phyloP scores from a whole-genome alignment of 2,797 vertebrate species.

The Gephyroberyx darwinii region DNA sequence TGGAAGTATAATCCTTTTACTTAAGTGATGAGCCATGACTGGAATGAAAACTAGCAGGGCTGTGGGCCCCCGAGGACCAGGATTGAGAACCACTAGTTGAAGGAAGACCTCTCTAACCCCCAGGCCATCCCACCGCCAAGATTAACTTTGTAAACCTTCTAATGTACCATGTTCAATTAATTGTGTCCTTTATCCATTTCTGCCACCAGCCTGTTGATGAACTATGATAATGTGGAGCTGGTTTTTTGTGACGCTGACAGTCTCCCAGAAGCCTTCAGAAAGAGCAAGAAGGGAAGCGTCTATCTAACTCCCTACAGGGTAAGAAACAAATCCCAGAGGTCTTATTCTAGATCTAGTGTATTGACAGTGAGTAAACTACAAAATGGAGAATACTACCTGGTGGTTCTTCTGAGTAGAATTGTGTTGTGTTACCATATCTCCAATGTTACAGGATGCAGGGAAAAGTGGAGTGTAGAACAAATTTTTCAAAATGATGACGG shows the following conservation, averaged over 20 bases:
- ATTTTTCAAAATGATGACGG: neutral
- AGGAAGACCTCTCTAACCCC: too few species aligned
- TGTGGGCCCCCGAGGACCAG: too few species aligned
- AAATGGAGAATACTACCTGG: neutral
- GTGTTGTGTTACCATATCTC: neutral
- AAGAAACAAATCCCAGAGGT: slow-evolving; percentile 56
- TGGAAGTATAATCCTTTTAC: slow-evolving; percentile 60
- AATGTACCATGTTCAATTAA: neutral
- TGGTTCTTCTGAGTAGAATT: too few species aligned
- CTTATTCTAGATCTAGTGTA: neutral
- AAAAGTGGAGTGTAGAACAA: neutral
- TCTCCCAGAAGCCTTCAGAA: slow-evolving; percentile 91
- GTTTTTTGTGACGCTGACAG: slow-evolving; percentile 88
- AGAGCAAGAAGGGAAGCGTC: slow-evolving; percentile 93
- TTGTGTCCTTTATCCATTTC: neutral
- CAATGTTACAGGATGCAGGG: neutral
- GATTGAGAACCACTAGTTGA: too few species aligned
- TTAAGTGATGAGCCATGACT: slow-evolving; percentile 32
- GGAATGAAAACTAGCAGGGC: neutral
- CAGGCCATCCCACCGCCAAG: too few species aligned
- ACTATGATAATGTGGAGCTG: slow-evolving; percentile 93
- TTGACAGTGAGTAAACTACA: neutral
- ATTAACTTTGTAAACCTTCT: neutral
- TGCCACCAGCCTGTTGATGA: slow-evolving; percentile 88
- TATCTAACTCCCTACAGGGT: slow-evolving; percentile 96